Base-by-base conservation (phyloP, 2,888 invertebrate species). In the Cantharis flavilabris region DNA sequence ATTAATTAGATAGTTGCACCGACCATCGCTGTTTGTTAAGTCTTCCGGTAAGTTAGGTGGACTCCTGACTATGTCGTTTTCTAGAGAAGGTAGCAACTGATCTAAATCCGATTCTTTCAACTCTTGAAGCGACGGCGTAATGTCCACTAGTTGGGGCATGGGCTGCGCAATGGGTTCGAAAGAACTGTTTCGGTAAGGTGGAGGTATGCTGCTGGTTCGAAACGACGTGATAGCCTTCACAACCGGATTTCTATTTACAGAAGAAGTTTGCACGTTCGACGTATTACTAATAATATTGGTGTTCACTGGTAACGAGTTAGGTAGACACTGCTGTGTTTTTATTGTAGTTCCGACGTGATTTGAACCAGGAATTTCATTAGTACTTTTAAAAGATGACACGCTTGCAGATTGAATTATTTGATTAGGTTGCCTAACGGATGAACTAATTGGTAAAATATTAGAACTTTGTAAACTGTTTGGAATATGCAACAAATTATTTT, bases 1-100 rank as follows among this genome's bases (percentile, higher is more conserved):
- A 90, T 97, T 97, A 83, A 97, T 96, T 67, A 97, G 92, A 90
- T 95, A 95, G 89, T 95, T 95, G 84, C 93, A 92, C 87, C 91
- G 92, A 85, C 93, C 93, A 77, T 69, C 93, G 77, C 91, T 90
- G 69, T 91, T 92, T 72, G 91, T 92, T 77, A 90, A 87, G 70
- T 85, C 91, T 87, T 85, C 92, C 84, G 83, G 91, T 83, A 83
- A 89, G 88, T 87, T 91, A 85, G 90, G 75, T 88, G 80, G 90
- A 89, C 81, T 87, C 4, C 89, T 89, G 70, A 89, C 85, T 69
- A 93, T 89, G 83, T 93, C 92, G 82, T 91, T 90, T 69, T 91
- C 92, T 49, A 49, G 86, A 33, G 91, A 90, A 14, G 92, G 92
- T 85, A 94, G 88, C 82, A 94, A 88, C 83, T 92, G 92, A 83